phyloP scores from a whole-genome alignment of 2,888 invertebrate genomes.

The Parnassius glacialis region DNA sequence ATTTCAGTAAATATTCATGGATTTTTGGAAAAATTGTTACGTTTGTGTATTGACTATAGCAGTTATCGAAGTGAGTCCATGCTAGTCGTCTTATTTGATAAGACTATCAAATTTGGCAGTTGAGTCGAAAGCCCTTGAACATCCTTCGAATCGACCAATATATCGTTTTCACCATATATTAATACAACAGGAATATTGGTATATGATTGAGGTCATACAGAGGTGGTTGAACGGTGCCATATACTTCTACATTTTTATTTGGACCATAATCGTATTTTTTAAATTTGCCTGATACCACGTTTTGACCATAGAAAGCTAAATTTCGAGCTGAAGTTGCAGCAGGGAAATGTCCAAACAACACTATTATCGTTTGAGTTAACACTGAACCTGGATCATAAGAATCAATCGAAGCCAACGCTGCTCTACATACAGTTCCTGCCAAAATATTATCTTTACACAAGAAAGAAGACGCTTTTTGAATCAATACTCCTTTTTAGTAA shows the following conservation, averaged over 20 bases:
- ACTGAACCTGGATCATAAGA: slow-evolving; percentile 44
- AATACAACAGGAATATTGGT: slow-evolving; percentile 49
- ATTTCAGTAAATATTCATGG: background rate
- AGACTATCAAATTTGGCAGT: slow-evolving; percentile 77
- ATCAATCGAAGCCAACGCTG: background rate
- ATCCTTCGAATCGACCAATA: slow-evolving; percentile 82
- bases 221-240: slow-evolving; percentile 51
- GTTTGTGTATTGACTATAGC: slow-evolving; percentile 39
- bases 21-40: slow-evolving; percentile 3
- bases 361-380: slow-evolving; percentile 43
- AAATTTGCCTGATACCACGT: slow-evolving; percentile 42
- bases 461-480: background rate
- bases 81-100: slow-evolving; percentile 76
- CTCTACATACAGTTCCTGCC: slow-evolving; percentile 2
- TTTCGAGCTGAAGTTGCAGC: slow-evolving; percentile 54
- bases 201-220: slow-evolving; percentile 49
- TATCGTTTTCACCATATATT: slow-evolving; percentile 64
- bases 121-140: slow-evolving; percentile 72
- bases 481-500: background rate
- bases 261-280: slow-evolving; percentile 58
- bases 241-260: slow-evolving; percentile 44
- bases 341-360: slow-evolving; percentile 54
- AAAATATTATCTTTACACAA: background rate
- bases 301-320: slow-evolving; percentile 58
- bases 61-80: slow-evolving; percentile 48